Base-by-base conservation (phyloP, 2,797 vertebrate genomes). In the Ibycter americanus region DNA sequence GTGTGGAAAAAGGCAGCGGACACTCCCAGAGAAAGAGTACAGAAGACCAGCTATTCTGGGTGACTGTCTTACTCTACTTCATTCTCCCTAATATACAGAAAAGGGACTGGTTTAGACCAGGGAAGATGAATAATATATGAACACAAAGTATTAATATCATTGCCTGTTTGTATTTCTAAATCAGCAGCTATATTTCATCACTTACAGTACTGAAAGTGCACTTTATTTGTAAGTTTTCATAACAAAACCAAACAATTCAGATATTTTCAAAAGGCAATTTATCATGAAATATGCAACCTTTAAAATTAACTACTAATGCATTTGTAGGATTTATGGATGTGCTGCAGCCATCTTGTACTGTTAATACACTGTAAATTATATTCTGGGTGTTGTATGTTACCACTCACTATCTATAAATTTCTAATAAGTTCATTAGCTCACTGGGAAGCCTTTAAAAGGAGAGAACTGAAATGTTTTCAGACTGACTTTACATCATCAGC, bases 231-330 rank as follows among this genome's bases (percentile, higher is more conserved):
- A 80, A 94, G 87, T 73, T 79, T 95, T 91, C 62, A 65, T 70
- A 86, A 88, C 62, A 91, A 95, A 96, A 65, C 32, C 85, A 90
- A 94, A 90, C 77, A 94, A 66, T 79, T 95, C 54, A 79, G 61
- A 83, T 93, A 89, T 91, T 96, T 96, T 91, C 93, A 93, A 65
- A 83, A 86, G 51, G 80, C 85, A 95, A 91, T 96, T 91, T 76
- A 88, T 87, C 0, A 3, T 82, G 65, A 90, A 94, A 83, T 91
- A 94, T 46, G 65, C 85, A 93, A 90, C 49, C 82, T 93, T 93
- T 79, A 88, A 94, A 95, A 94, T 95, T 93, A 96, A 94, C 72
- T 94, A 70, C 66, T 94, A 95, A 96, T 87, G 91, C 89, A 94
- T 83, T 86, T 95, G 38, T 22, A 3, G 17, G 68, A 96, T 96